Evolutionary conservation across 2,888 invertebrate genomes (phyloP).

Genomic region (Volucella bombylans): DNA sequence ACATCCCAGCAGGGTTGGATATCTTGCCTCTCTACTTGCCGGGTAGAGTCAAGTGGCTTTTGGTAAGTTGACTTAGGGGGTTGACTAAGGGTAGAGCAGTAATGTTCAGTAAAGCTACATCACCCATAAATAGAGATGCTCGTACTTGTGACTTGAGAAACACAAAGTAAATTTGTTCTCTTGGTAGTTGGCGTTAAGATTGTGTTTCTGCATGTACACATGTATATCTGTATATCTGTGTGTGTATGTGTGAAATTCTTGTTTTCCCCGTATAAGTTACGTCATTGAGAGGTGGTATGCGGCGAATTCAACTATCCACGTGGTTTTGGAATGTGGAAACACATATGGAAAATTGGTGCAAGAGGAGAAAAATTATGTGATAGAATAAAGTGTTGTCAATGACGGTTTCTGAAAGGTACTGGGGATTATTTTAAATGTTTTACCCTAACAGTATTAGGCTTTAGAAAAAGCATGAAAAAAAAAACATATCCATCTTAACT

Average conservation of each 20-base stretch:
- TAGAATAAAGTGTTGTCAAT: slow-evolving; percentile 3
- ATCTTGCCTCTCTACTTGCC: slow-evolving; percentile 9
- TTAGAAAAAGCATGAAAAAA: too few relatives aligned
- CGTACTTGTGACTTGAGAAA: slow-evolving; percentile 30
- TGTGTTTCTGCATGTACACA: not conserved
- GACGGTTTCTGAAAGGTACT: too few relatives aligned
- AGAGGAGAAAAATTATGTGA: too few relatives aligned
- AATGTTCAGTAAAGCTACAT: slow-evolving; percentile 8
- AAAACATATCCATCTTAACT: too few relatives aligned
- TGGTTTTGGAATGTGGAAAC: slow-evolving; percentile 12
- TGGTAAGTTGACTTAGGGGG: slow-evolving; percentile 6
- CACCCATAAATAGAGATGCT: slow-evolving; percentile 30
- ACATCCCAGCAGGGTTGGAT: slow-evolving; percentile 21
- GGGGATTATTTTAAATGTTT: too few relatives aligned
- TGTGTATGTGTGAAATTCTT: slow-evolving; percentile 4
- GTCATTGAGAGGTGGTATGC: slow-evolving; percentile 39
- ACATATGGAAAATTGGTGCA: too few relatives aligned
- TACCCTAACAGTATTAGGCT: too few relatives aligned
- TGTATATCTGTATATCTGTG: not conserved
- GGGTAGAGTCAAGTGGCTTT: slow-evolving; percentile 9
- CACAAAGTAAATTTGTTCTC: slow-evolving; percentile 31
- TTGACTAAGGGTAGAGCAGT: not conserved
- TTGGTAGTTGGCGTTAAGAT: not conserved
- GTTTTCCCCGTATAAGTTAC: slow-evolving; percentile 22
- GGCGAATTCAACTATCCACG: slow-evolving; percentile 62